Evolutionary conservation across 2,888 invertebrate genomes (phyloP), one percentile per base, ranked within the genome.

Genomic region (Nomada flava): DNA sequence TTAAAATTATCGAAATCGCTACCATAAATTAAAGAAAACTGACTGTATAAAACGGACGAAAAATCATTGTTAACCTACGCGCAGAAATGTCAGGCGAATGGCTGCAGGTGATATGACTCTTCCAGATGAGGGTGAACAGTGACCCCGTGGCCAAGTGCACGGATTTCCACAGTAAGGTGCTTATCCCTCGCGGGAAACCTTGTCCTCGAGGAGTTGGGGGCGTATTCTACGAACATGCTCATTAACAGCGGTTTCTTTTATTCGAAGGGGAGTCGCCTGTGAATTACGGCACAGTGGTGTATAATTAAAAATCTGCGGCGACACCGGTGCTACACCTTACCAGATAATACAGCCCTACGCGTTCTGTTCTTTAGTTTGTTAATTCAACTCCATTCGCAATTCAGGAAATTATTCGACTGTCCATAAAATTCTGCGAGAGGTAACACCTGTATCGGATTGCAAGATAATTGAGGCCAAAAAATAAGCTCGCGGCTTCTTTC

Each of bases 121-220:
- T 36, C 36, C 36, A 36, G 18, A 23, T 59, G 20, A 44, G 55
- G 10, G 50, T 63, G 50, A 44, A 82, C 69, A 57, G 67, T 79
- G 76, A 84, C 72, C 78, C 26, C 64, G 62, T 83, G 75, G 47
- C 70, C 73, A 77, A 85, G 70, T 69, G 70, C 57, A 72, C 74
- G 55, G 68, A 82, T 76, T 80, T 84, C 52, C 75, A 26, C 60
- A 18, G 29, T 29, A n/a, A 71, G 53, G 59, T 82, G 53, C 78
- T 78, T 78, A 60, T 50, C 65, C 18, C 44, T 26, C 47, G 13
- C 47, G 11, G 63, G 50, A 52, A 64, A 68, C 63, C n/a, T 36
- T 52, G 52, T 80, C 59, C 80, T 72, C 67, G 65, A 70, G 60
- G 55, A 60, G 5, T 20, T 4, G 26, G 20, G 20, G 29, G 52